A percentile compares a stretch with the other conserved stretches of the same genome.
These are phyloP conservation scores for Pangasianodon gigas DNA, from an alignment of 2,113 vertebrate species.

Conservation along the genomic window DNA sequence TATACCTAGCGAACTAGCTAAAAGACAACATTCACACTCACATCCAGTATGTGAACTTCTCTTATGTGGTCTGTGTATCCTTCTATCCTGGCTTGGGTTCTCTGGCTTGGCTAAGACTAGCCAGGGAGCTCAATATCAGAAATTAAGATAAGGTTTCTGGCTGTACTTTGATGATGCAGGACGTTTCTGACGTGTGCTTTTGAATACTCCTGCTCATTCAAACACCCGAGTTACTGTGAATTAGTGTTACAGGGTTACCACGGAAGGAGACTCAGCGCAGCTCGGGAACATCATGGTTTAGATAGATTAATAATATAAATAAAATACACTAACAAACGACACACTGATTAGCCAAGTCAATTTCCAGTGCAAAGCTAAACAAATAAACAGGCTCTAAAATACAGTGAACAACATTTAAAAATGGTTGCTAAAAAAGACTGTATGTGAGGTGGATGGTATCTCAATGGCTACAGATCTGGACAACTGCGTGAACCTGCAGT, in stretches of 20 bases:
- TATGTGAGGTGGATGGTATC: background rate
- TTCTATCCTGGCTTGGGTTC: background rate
- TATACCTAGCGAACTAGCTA: background rate
- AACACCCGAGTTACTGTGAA: background rate
- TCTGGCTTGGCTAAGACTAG: background rate
- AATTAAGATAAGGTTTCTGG: background rate
- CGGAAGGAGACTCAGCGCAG: background rate
- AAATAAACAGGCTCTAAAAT: background rate
- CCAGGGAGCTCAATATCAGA: background rate
- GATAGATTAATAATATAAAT: background rate
- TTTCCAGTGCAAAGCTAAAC: background rate
- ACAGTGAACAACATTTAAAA: background rate
- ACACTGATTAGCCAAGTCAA: background rate
- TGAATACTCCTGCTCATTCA: too few species aligned
- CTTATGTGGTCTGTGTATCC: background rate
- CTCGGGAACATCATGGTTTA: background rate
- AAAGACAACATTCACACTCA: background rate
- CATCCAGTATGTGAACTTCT: too few species aligned
- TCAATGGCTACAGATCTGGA: constrained; percentile 24
- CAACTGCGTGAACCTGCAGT: background rate
- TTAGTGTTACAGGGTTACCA: background rate
- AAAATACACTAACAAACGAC: background rate
- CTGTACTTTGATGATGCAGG: background rate
- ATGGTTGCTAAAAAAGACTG: background rate
- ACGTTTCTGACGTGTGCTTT: too few species aligned